Evolutionary conservation across 2,888 invertebrate species (phyloP), one percentile per base, ranked within the genome.

Genomic region (Ethmia dodecea): DNA sequence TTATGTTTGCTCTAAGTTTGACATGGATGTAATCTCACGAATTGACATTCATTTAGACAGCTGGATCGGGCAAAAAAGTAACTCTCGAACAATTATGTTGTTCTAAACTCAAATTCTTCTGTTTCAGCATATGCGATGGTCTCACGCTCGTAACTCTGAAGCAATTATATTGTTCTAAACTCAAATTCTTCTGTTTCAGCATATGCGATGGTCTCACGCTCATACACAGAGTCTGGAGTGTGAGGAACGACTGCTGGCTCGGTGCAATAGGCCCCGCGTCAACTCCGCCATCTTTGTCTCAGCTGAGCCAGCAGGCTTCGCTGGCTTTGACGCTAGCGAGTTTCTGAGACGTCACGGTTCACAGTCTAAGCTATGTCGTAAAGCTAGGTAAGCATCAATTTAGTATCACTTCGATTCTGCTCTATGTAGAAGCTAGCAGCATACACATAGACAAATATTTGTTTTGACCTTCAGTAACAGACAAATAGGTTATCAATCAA

Each of bases 201-300:
- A 92, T 71, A 89, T 91, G 87, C 91, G 91, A 69, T 89, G 91
- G 88, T 88, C 89, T 40, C 89, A 89, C 69, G 90, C 91, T 55
- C 91, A 91, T 67, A 89, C 89, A 35, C 89, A 89, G 47, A 89
- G 89, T 60, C 77, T 89, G 55, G 89, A 89, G 76, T 90, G 88
- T 59, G 89, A 88, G 61, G 90, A 88, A 69, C 88, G 79, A 33
- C 55, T 86, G 28, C 80, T 89, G 58, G 83, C 89, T 32, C 88
- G 88, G 40, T 88, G 89, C 55, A 70, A 88, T 49, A 88, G 94
- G 45, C 93, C 94, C 43, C 89, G 94, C 36, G 93, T 94, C 65
- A 95, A 94, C 73, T 94, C 94, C 40, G 95, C 94, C 52, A 94
- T 94, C 60, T 94, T 94, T 74, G 92, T 94, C 41, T 92, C 92